Base-by-base conservation (phyloP, 1,140 invertebrate genomes). In the Cyphomyrmex costatus region DNA sequence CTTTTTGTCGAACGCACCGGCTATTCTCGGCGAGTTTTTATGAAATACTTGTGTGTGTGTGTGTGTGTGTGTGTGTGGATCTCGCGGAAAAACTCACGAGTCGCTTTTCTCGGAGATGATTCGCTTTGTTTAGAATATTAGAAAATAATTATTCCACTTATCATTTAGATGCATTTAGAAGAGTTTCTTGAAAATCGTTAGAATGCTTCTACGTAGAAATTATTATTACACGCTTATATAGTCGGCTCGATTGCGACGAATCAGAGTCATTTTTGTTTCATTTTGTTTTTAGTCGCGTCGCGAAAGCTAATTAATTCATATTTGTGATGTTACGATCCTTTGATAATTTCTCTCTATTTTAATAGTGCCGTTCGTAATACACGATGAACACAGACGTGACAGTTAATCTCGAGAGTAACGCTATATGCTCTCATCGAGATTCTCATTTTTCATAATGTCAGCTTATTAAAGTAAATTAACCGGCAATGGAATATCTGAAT, bases 401-500 rank as follows among this genome's bases (percentile, higher is more conserved):
- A 4, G 27, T 56, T 73, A 82, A 82, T 74, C 53, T 83, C 53
- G 21, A 73, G 79, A 83, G 14, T 24, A 42, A 70, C 33, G 30
- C 33, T 36, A 30, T 30, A 14, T n/a, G 14, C 12, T 51, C 65
- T 60, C 79, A 49, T 74, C 53, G 53, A 19, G n/a, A 74, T 83
- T 21, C 56, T 49, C 53, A 21, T 83, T 83, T 83, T 74, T 58
- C 79, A 60, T 49, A 71, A 70, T 42, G 68, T 73, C 68, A 73
- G 68, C 53, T 60, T 74, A 33, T 49, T 74, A 61, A 82, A 82
- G 79, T 71, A 73, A 83, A 83, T 83, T 83, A 83, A 61, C 53
- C 68, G 68, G 56, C 56, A 74, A 83, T 83, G 79, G 56, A 80
- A 74, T 73, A 83, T 74, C 79, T 74, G 68, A 73, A 83, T 60